Conservation (phyloP, 1,140 invertebrate species). For the Calephelis virginiensis region DNA sequence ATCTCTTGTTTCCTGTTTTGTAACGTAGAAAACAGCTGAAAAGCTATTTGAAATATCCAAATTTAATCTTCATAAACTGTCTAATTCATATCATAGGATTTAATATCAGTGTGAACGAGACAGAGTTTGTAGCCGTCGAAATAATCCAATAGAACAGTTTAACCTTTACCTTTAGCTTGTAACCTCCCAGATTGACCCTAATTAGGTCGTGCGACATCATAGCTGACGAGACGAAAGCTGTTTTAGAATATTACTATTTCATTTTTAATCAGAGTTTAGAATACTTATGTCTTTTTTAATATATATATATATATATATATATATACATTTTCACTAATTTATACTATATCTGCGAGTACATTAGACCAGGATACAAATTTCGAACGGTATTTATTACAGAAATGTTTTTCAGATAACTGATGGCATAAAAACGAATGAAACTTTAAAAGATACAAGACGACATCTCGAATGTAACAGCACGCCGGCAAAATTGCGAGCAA, state of each 20-base stretch:
- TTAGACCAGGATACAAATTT: too few relatives aligned
- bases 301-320: not conserved
- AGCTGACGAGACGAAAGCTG: conserved; percentile 15
- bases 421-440: too few relatives aligned
- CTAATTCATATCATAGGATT: too few relatives aligned
- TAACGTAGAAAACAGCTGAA: too few relatives aligned
- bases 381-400: too few relatives aligned
- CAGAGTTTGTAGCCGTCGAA: conserved; percentile 21
- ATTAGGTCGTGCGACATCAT: conserved; percentile 28
- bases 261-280: not conserved
- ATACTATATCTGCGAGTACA: not conserved
- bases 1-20: too few relatives aligned
- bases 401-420: too few relatives aligned
- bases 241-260: conserved; percentile 8
- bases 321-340: not conserved
- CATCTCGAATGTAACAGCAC: too few relatives aligned
- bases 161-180: conserved; percentile 46
- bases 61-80: too few relatives aligned
- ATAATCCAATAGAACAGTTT: conserved; percentile 38
- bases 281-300: not conserved
- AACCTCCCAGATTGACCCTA: conserved; percentile 48
- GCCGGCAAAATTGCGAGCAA: too few relatives aligned
- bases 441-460: too few relatives aligned
- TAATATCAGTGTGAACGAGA: not conserved
- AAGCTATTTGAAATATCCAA: too few relatives aligned